phyloP scores from a whole-genome alignment of 1,140 invertebrate species.

The Prorops nasuta region DNA sequence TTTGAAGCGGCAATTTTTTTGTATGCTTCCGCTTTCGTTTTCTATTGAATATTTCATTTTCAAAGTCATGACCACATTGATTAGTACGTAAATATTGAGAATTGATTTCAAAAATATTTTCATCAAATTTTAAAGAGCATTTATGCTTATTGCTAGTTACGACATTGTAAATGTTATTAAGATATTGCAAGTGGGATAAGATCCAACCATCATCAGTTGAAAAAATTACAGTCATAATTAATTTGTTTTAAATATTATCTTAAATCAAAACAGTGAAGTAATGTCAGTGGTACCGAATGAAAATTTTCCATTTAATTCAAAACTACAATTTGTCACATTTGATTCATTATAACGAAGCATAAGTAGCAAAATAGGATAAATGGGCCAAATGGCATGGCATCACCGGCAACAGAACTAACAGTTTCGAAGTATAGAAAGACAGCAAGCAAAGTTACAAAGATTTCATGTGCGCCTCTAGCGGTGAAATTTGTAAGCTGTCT shows the following conservation, averaged over 20 bases:
- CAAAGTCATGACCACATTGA: slow-evolving; percentile 25
- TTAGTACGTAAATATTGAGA: slow-evolving; percentile 38
- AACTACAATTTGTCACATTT: too few relatives aligned
- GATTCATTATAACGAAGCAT: too few relatives aligned
- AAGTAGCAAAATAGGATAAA: too few relatives aligned
- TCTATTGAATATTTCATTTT: slow-evolving; percentile 5
- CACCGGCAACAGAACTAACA: too few relatives aligned
- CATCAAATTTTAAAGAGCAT: slow-evolving; percentile 29
- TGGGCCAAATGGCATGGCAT: too few relatives aligned
- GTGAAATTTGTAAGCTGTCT: too few relatives aligned
- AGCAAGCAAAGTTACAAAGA: too few relatives aligned
- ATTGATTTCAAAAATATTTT: slow-evolving; percentile 39
- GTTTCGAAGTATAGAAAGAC: too few relatives aligned
- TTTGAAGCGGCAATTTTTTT: slow-evolving; percentile 24
- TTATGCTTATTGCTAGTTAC: slow-evolving; percentile 16
- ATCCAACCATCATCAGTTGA: slow-evolving; percentile 38
- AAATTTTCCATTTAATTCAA: too few relatives aligned
- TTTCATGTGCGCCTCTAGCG: too few relatives aligned
- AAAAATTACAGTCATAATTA: slow-evolving; percentile 37
- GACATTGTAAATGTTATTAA: slow-evolving; percentile 35
- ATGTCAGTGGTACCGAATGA: too few relatives aligned
- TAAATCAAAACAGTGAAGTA: too few relatives aligned
- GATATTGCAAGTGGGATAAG: slow-evolving; percentile 39
- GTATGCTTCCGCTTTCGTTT: slow-evolving; percentile 22
- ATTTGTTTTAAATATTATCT: background rate